Conservation (phyloP, 2,797 vertebrate species). For the Kryptolebias ocellatus region DNA sequence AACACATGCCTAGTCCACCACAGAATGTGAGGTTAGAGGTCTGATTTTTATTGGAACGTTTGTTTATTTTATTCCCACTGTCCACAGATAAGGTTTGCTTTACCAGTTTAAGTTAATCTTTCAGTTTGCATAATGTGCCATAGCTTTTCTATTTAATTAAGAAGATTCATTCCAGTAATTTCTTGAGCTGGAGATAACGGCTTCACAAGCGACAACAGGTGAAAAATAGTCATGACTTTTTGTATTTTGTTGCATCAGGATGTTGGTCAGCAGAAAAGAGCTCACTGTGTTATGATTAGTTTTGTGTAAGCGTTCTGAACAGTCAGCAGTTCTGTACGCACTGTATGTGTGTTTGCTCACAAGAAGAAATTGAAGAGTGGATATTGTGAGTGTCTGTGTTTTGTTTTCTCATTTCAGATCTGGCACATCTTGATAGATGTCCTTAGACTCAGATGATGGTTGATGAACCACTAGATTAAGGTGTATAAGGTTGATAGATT, state of each 20-base stretch:
- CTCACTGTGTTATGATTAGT: constrained; percentile 25
- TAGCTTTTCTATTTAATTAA: neutral
- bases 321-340: constrained; percentile 46
- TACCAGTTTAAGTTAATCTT: too few relatives aligned
- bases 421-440: constrained; percentile 64
- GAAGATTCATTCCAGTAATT: neutral
- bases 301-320: constrained; percentile 17
- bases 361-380: constrained; percentile 43
- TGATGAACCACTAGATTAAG: constrained; percentile 66
- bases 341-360: constrained; percentile 26
- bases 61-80: neutral
- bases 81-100: neutral
- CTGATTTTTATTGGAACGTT: neutral
- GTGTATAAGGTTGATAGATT: constrained; percentile 58
- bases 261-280: constrained; percentile 33
- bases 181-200: neutral
- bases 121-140: too few relatives aligned
- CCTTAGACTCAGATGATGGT: constrained; percentile 40
- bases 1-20: too few relatives aligned
- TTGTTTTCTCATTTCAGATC: constrained; percentile 60
- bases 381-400: constrained; percentile 17
- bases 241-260: constrained; percentile 14
- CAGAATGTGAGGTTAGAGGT: neutral
- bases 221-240: constrained; percentile 17
- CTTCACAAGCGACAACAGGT: constrained; percentile 1